Conservation (phyloP, 2,113 vertebrate genomes). For the Syngnathus scovelli region DNA sequence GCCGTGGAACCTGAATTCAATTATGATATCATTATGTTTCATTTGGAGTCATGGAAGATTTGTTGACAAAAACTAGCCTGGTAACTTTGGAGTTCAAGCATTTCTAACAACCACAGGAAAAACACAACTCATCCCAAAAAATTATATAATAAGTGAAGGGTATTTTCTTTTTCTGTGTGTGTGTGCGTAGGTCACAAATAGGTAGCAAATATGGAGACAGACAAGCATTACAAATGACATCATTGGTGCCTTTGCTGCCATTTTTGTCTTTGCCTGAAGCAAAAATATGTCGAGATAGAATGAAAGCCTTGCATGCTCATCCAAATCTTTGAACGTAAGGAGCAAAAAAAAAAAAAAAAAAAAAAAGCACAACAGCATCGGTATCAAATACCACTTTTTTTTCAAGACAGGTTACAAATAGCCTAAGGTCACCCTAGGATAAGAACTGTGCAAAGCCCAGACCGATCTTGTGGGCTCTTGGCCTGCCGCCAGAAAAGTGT, state of each 20-base stretch:
- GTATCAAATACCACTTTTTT: neutral
- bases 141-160: slow-evolving; percentile 7
- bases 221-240: neutral
- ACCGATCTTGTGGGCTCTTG: slow-evolving; percentile 53
- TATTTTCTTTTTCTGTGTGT: neutral
- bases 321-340: neutral
- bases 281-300: neutral
- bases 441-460: slow-evolving; percentile 45
- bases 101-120: slow-evolving; percentile 17
- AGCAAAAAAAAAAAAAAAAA: neutral
- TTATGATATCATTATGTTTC: slow-evolving; percentile 29
- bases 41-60: slow-evolving; percentile 8
- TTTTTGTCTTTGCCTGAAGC: neutral
- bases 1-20: slow-evolving; percentile 23
- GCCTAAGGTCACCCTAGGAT: slow-evolving; percentile 35
- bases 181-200: too few species aligned
- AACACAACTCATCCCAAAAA: neutral
- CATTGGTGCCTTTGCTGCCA: neutral
- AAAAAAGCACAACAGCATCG: neutral
- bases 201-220: neutral
- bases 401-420: neutral
- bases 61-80: neutral
- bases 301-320: neutral
- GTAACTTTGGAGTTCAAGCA: slow-evolving; percentile 24
- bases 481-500: slow-evolving; percentile 44